Evolutionary conservation across 2,113 vertebrate species (phyloP).

Genomic region (Etheostoma cragini): DNA sequence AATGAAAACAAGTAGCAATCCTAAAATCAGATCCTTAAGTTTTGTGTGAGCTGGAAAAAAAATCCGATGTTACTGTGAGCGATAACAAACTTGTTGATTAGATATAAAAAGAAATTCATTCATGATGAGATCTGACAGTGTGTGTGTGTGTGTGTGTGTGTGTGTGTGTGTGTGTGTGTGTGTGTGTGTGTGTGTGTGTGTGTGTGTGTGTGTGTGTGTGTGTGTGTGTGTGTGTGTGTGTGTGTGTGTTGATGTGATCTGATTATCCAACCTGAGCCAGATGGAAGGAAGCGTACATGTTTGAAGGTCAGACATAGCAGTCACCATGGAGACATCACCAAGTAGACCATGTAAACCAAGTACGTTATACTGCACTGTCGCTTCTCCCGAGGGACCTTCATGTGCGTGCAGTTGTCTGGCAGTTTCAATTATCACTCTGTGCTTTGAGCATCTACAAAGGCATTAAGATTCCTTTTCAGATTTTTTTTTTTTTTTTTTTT

Average conservation of each 20-base stretch:
- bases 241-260: constrained; percentile 51
- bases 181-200: constrained; percentile 22
- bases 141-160: constrained; percentile 47
- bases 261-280: constrained; percentile 72
- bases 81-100: background rate
- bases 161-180: too few species aligned
- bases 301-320: constrained; percentile 83
- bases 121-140: constrained; percentile 35
- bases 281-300: constrained; percentile 70
- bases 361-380: constrained; percentile 44
- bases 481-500: background rate
- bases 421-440: constrained; percentile 2
- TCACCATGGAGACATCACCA: constrained; percentile 82
- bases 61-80: background rate
- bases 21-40: constrained; percentile 33
- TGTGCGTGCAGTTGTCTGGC: constrained; percentile 2
- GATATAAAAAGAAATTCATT: constrained; percentile 13
- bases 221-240: constrained; percentile 35
- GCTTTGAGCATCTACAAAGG: background rate
- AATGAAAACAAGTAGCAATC: constrained; percentile 37
- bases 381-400: constrained; percentile 36
- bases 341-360: constrained; percentile 66
- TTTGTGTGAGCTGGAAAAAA: constrained; percentile 3
- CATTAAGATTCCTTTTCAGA: background rate
- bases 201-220: constrained; percentile 52